Conservation (phyloP, 2,113 vertebrate genomes). For the Scalopus aquaticus region DNA sequence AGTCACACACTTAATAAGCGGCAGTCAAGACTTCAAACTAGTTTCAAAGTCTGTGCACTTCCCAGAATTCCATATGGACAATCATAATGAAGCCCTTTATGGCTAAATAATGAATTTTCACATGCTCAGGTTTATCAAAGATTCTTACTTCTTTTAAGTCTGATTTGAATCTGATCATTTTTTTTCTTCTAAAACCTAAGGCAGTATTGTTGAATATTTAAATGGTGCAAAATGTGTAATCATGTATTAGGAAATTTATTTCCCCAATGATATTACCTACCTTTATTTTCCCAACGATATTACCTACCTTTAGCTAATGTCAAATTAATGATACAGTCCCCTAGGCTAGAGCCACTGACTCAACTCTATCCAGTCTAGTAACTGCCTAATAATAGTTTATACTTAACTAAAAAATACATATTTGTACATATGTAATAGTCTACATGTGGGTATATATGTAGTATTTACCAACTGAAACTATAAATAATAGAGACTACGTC, state of each 20-base stretch:
- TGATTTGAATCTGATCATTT: not conserved
- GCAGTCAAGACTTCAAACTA: slow-evolving; percentile 7
- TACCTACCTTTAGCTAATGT: not conserved
- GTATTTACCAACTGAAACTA: not conserved
- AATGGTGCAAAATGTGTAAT: not conserved
- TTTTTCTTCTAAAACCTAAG: slow-evolving; percentile 44
- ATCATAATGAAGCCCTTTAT: not conserved
- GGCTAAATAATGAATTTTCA: not conserved
- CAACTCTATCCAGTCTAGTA: too few species aligned
- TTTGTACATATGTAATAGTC: not conserved
- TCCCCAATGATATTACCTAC: not conserved
- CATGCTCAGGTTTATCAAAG: not conserved
- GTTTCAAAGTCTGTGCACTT: not conserved
- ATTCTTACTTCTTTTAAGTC: not conserved
- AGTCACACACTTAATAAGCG: not conserved
- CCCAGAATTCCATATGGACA: not conserved
- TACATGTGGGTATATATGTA: not conserved
- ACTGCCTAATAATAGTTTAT: not conserved
- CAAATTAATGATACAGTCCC: too few species aligned
- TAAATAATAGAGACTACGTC: not conserved
- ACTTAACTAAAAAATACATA: not conserved
- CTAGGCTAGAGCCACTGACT: too few species aligned
- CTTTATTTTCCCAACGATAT: slow-evolving; percentile 19
- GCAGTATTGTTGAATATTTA: not conserved
- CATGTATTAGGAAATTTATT: not conserved